These are phyloP conservation scores for Alethe diademata DNA, from an alignment of 2,113 vertebrate species.

Conservation along the genomic window DNA sequence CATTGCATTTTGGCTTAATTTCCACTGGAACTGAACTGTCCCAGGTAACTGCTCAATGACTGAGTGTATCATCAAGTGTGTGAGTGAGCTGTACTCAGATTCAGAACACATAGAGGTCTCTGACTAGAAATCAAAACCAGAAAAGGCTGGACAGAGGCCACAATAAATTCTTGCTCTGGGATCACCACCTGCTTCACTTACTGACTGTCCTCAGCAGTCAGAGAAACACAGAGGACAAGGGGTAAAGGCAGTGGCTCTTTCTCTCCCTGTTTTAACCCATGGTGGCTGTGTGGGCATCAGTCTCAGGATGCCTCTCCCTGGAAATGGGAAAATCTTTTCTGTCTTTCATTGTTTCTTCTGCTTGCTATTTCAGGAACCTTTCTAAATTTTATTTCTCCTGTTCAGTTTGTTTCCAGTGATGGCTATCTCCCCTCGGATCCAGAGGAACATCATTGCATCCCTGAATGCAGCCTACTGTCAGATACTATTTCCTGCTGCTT, in stretches of 20 bases:
- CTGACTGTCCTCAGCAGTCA: background rate
- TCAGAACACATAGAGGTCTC: background rate
- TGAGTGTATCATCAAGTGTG: background rate
- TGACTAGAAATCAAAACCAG: background rate
- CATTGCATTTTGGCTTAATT: background rate
- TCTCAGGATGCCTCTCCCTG: background rate
- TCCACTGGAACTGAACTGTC: background rate
- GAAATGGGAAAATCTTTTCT: background rate
- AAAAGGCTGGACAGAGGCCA: background rate
- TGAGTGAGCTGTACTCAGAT: background rate
- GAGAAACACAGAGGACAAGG: background rate
- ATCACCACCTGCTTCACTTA: background rate
- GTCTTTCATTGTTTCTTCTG: background rate
- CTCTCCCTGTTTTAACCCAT: rapidly evolving
- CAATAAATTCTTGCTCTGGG: background rate
- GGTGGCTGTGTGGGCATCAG: background rate
- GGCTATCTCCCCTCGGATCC: background rate
- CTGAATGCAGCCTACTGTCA: background rate
- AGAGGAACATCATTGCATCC: background rate
- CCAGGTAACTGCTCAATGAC: background rate
- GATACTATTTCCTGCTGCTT: background rate
- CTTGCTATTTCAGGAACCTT: background rate
- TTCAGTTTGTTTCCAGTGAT: background rate
- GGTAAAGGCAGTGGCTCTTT: background rate
- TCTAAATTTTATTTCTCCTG: background rate